Evolutionary conservation across 2,888 invertebrate species (phyloP), one percentile per base, ranked within the genome.

Genomic region (Brachypterus glaber): DNA sequence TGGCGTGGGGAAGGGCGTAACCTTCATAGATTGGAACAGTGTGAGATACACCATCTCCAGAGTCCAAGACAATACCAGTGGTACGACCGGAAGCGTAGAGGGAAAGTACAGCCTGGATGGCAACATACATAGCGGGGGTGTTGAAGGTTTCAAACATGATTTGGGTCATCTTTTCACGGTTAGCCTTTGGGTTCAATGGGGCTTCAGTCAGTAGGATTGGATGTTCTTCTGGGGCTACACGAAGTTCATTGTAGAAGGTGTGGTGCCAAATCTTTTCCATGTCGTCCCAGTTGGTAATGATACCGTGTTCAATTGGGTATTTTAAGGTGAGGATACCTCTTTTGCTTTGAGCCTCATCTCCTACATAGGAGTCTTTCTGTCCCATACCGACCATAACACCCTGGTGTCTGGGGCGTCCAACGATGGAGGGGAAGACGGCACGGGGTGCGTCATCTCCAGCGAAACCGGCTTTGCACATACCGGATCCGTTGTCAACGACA

Each of bases 31-130:
- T 89, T 70, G 89, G 88, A 44, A 88, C 88, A 61, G 86, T 88
- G 80, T 90, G 89, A 59, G 87, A 85, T 48, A 90, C 89, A 77
- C 90, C 90, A 71, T 90, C 89, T 54, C 89, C 89, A 61, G 86
- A 85, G 73, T 89, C 89, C 67, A 90, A 71, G 50, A 89, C 89
- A 71, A 90, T 88, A 76, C 90, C 90, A 66, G 89, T 90, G 74
- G 89, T 90, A 78, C 89, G 84, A 73, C 90, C 90, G 64, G 89
- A 89, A 54, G 90, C 90, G 74, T 90, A 90, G 71, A 90, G 75
- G 62, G 89, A 88, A 64, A 90, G 79, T 52, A 91, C 89, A 55
- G 90, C 90, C 74, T 91, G 90, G 77, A 90, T 89, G 70, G 87
- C 86, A 59, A 90, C 88, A 69, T 88, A 88, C 85, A 87, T 87